A percentile compares a stretch with the other conserved stretches of the same genome.
phyloP scores from a whole-genome alignment of 2,797 vertebrate species.

The Leuciscus waleckii region DNA sequence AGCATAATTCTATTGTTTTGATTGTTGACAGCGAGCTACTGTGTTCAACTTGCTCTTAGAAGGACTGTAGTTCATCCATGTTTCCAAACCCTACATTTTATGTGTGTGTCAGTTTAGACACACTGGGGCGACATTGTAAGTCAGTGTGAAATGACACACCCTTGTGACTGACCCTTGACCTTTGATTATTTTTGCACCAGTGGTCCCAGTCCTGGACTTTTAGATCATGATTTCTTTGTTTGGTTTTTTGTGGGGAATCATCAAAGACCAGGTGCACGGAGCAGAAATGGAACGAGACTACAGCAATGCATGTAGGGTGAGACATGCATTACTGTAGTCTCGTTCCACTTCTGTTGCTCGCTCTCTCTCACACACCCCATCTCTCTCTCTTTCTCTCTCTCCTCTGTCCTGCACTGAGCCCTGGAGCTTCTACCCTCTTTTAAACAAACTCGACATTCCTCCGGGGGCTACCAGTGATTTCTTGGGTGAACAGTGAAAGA shows the following conservation, averaged over 20 bases:
- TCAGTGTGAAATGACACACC: slow-evolving; percentile 1
- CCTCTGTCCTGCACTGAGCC: background rate
- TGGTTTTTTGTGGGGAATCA: background rate
- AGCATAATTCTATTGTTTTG: background rate
- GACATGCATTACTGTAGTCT: too few species aligned
- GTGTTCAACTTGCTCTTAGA: background rate
- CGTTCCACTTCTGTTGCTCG: too few species aligned
- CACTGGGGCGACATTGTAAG: background rate
- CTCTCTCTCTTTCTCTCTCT: background rate
- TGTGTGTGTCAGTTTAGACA: slow-evolving; percentile 19
- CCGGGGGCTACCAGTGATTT: background rate
- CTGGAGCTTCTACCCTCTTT: slow-evolving; percentile 1
- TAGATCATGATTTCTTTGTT: background rate
- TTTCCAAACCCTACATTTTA: background rate
- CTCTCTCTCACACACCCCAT: too few species aligned
- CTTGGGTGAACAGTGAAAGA: background rate
- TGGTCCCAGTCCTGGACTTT: background rate
- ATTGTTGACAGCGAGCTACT: background rate
- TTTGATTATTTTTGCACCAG: background rate
- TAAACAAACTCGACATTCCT: slow-evolving; percentile 27
- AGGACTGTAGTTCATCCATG: background rate
- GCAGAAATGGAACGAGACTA: background rate
- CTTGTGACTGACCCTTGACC: slow-evolving; percentile 28
- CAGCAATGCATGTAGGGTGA: background rate
- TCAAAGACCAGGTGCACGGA: slow-evolving; percentile 28